A percentile compares a stretch with the other conserved stretches of the same genome.
phyloP scores from a whole-genome alignment of 2,113 vertebrate genomes.

The Microcebus ravelobensis region DNA sequence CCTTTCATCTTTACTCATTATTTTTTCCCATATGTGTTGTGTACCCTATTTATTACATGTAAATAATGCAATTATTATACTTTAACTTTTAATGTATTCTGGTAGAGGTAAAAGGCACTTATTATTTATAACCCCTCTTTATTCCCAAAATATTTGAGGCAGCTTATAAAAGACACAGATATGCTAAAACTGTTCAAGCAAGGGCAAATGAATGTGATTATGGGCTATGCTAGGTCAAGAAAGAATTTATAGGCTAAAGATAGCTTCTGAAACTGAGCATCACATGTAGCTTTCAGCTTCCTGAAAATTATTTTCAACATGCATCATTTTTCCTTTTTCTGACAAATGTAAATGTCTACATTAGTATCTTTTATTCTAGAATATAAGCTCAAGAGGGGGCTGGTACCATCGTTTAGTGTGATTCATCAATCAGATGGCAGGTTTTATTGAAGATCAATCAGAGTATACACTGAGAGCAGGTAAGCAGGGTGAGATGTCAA shows the following conservation, averaged over 20 bases:
- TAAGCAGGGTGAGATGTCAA: neutral
- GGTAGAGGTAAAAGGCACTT: conserved; percentile 37
- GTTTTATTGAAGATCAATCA: neutral
- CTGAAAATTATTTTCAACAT: conserved; percentile 64
- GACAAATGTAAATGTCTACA: conserved; percentile 58
- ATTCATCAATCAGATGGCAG: neutral
- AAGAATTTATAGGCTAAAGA: conserved; percentile 69
- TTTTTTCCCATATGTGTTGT: neutral
- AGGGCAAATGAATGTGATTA: conserved; percentile 69
- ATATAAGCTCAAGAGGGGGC: neutral
- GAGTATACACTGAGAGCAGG: neutral
- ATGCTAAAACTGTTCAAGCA: conserved; percentile 44
- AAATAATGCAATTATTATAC: conserved; percentile 29
- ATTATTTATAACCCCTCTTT: conserved; percentile 60
- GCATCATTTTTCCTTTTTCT: conserved; percentile 61
- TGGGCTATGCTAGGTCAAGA: conserved; percentile 59
- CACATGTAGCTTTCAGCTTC: conserved; percentile 60
- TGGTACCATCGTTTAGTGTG: neutral
- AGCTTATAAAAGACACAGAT: conserved; percentile 59
- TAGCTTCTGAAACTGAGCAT: conserved; percentile 64
- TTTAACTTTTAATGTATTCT: conserved; percentile 57
- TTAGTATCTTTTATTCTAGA: conserved; percentile 37
- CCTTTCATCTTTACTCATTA: conserved; percentile 51
- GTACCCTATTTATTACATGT: conserved; percentile 19
- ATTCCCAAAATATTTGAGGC: conserved; percentile 52